These are phyloP conservation scores for Jordanella pulchra DNA, from an alignment of 2,797 vertebrate genomes.

Conservation along the genomic window DNA sequence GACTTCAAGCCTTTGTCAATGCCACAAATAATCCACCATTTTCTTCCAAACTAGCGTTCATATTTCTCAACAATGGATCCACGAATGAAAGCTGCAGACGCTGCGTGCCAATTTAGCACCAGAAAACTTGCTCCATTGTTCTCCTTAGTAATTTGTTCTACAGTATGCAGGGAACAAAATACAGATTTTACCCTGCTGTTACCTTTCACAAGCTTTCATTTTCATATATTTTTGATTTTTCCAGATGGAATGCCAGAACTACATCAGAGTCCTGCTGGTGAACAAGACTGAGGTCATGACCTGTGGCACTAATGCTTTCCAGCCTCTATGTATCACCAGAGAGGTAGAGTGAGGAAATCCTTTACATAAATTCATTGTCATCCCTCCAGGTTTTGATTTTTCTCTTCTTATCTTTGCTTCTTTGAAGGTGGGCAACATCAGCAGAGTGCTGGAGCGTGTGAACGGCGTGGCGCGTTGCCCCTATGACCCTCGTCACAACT, in stretches of 20 bases:
- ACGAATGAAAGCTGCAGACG: conserved; percentile 7
- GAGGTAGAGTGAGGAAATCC: conserved; percentile 79
- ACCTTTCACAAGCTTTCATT: conserved; percentile 9
- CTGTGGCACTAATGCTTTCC: conserved; percentile 97
- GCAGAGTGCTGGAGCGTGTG: conserved; percentile 89
- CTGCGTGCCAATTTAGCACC: conserved; percentile 13
- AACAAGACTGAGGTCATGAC: conserved; percentile 93
- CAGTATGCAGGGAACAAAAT: conserved; percentile 2
- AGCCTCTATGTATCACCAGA: conserved; percentile 90
- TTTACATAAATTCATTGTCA: background rate
- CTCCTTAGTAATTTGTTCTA: conserved; percentile 15
- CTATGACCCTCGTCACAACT: conserved; percentile 96
- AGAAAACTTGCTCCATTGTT: conserved; percentile 29
- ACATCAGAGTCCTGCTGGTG: conserved; percentile 92
- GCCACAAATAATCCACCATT: conserved; percentile 30
- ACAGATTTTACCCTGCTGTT: conserved; percentile 1
- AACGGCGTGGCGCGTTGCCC: conserved; percentile 97
- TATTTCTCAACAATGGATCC: conserved; percentile 37
- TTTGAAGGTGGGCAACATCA: conserved; percentile 91
- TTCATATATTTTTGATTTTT: conserved; percentile 17
- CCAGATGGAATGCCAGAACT: conserved; percentile 97
- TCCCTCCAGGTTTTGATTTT: background rate
- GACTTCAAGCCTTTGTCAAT: conserved; percentile 33
- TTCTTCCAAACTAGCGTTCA: conserved; percentile 11
- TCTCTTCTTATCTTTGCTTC: background rate